A percentile compares a stretch with the other conserved stretches of the same genome.
Evolutionary conservation across 2,888 invertebrate species (phyloP).

Genomic region (Nomada flava): DNA sequence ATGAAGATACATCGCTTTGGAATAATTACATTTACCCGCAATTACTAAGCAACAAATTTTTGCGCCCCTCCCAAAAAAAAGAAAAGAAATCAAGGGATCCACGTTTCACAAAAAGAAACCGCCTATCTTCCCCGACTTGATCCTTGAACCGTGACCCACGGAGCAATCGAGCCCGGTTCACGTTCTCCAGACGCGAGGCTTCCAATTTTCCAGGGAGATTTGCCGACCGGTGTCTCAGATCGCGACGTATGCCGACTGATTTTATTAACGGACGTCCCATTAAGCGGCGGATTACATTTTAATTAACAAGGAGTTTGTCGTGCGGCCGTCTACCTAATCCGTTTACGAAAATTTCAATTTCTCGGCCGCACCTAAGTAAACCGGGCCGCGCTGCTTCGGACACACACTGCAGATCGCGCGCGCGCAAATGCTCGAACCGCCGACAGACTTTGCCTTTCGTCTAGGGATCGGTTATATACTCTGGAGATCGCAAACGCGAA

Average conservation of each 20-base stretch:
- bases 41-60: too few species aligned
- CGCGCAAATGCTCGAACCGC: constrained; percentile 71
- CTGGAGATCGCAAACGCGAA: constrained; percentile 4
- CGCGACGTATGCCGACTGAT: constrained; percentile 46
- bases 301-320: constrained; percentile 80
- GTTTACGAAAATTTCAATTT: constrained; percentile 83
- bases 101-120: too few species aligned
- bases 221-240: constrained; percentile 27
- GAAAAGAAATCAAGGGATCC: too few species aligned
- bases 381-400: constrained; percentile 56
- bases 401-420: constrained; percentile 48
- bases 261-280: constrained; percentile 70
- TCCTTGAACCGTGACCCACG: background rate
- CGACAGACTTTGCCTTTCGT: constrained; percentile 76
- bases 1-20: too few species aligned
- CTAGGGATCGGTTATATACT: constrained; percentile 44
- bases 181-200: constrained; percentile 9
- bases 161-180: background rate
- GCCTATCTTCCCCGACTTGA: too few species aligned
- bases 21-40: too few species aligned
- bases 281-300: constrained; percentile 79
- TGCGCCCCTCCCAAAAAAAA: too few species aligned
- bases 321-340: constrained; percentile 78
- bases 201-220: constrained; percentile 29
- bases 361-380: constrained; percentile 80